A percentile compares a stretch with the other conserved stretches of the same genome.
phyloP scores from a whole-genome alignment of 2,113 vertebrate genomes.

The Bubalus kerabau region DNA sequence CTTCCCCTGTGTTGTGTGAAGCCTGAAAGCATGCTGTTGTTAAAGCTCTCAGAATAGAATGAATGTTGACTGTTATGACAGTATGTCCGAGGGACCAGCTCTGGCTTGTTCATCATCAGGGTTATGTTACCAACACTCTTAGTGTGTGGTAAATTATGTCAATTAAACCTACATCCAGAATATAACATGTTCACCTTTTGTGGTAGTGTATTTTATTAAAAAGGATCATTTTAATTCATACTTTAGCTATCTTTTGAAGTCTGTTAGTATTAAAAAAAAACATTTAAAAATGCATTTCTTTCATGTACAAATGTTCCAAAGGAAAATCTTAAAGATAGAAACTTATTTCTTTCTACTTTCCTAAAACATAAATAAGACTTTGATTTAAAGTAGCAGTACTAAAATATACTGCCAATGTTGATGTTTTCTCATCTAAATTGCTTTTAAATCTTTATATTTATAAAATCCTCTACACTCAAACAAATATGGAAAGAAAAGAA shows the following conservation, averaged over 20 bases:
- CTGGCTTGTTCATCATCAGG: not conserved
- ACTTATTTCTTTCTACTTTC: not conserved
- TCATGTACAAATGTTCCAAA: not conserved
- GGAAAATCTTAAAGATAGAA: not conserved
- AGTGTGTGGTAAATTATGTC: slow-evolving; percentile 29
- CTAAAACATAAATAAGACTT: not conserved
- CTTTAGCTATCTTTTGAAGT: slow-evolving; percentile 32
- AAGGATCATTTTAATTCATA: slow-evolving; percentile 45
- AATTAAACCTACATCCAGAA: slow-evolving; percentile 39
- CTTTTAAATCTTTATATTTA: not conserved
- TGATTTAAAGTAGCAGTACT: not conserved
- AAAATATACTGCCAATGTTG: not conserved
- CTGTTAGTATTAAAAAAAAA: slow-evolving; percentile 14
- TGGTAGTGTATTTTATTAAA: slow-evolving; percentile 26
- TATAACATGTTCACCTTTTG: slow-evolving; percentile 46
- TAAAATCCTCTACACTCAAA: not conserved
- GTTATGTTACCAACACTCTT: slow-evolving; percentile 25
- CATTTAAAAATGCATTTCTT: slow-evolving; percentile 5
- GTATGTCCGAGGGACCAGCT: not conserved
- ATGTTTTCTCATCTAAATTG: not conserved
- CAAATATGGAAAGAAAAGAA: not conserved
- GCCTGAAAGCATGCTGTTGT: not conserved
- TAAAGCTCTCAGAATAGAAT: not conserved
- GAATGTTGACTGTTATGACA: not conserved
- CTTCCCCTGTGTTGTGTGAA: not conserved